phyloP scores from a whole-genome alignment of 2,113 vertebrate genomes.

The Herpetotheres cachinnans region DNA sequence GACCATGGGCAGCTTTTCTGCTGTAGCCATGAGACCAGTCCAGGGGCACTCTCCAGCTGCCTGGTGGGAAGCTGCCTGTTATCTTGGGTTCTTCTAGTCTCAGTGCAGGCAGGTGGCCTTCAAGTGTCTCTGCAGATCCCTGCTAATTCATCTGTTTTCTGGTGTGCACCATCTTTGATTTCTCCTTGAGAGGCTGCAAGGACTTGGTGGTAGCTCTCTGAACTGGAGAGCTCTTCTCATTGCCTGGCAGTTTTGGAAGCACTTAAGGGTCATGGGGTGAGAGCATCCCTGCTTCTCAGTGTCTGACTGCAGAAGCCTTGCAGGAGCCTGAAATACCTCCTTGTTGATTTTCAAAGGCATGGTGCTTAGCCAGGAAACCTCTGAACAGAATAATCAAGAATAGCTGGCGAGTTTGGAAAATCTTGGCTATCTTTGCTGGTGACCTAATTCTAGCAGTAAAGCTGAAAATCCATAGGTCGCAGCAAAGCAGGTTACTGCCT shows the following conservation, averaged over 20 bases:
- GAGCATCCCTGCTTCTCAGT: background rate
- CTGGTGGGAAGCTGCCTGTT: background rate
- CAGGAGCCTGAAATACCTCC: background rate
- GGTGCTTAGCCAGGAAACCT: constrained; percentile 1
- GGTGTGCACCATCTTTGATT: background rate
- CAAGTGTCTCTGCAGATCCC: background rate
- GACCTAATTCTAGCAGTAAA: constrained; percentile 51
- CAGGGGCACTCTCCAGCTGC: background rate
- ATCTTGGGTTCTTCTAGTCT: background rate
- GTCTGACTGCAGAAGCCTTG: background rate
- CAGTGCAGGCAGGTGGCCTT: background rate
- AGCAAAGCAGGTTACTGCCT: constrained; percentile 18
- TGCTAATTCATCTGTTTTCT: background rate
- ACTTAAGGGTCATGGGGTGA: background rate
- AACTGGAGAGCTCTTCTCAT: background rate
- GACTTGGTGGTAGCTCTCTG: background rate
- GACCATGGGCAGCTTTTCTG: background rate
- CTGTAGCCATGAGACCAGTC: background rate
- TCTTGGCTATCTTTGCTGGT: background rate
- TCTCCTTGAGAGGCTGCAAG: background rate
- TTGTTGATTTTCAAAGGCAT: background rate
- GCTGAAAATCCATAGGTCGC: constrained; percentile 5
- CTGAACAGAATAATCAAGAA: background rate
- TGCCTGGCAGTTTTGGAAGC: background rate
- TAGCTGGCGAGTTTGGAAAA: constrained; percentile 36